Conservation (phyloP, 2,888 invertebrate genomes). For the Napeogenes sylphis region DNA sequence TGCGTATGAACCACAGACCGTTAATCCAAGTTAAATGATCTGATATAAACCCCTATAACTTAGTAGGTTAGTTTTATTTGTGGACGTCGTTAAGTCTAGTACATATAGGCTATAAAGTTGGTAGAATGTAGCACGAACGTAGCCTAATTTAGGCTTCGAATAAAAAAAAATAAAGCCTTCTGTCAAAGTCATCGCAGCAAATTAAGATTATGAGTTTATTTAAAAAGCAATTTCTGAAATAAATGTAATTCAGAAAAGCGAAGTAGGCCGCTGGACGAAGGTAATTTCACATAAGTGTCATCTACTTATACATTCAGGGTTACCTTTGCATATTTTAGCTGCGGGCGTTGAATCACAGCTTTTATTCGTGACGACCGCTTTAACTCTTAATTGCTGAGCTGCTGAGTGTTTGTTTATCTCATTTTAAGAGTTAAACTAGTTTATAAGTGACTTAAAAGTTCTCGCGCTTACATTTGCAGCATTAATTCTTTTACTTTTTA, state of each 20-base stretch:
- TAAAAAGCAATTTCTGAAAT: not conserved
- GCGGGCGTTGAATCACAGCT: slow-evolving; percentile 19
- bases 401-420: slow-evolving; percentile 4
- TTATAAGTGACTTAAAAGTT: slow-evolving; percentile 2
- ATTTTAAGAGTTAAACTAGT: slow-evolving; percentile 6
- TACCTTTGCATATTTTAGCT: slow-evolving; percentile 26
- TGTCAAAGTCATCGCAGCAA: not conserved
- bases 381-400: slow-evolving; percentile 14
- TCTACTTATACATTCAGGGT: slow-evolving; percentile 25
- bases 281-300: slow-evolving; percentile 38
- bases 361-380: slow-evolving; percentile 15
- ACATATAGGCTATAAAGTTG: not conserved
- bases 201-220: not conserved
- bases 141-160: not conserved
- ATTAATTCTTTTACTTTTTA: not conserved
- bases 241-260: slow-evolving; percentile 9
- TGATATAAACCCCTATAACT: slow-evolving; percentile 34
- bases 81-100: slow-evolving; percentile 1
- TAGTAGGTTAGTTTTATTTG: slow-evolving; percentile 11
- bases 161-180: too few relatives aligned
- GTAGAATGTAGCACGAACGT: not conserved
- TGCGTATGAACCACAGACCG: slow-evolving; percentile 37
- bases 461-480: not conserved
- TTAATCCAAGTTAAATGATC: slow-evolving; percentile 58
- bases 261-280: slow-evolving; percentile 18